Conservation (phyloP, 2,113 vertebrate genomes). For the Saccopteryx leptura region DNA sequence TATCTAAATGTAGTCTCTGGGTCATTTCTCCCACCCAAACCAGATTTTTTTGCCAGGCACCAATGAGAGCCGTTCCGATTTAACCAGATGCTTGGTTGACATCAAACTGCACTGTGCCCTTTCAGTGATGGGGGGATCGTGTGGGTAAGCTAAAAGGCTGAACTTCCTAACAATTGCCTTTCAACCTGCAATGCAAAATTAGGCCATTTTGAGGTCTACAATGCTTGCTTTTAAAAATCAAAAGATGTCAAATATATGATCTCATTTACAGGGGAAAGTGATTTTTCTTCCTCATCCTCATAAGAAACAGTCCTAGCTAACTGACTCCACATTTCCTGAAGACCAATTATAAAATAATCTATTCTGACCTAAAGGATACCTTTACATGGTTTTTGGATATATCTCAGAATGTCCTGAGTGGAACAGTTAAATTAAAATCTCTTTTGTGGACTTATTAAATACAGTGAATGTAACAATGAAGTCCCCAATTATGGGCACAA, state of each 20-base stretch:
- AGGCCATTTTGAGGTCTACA: not conserved
- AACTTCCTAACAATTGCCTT: not conserved
- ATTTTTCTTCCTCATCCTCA: not conserved
- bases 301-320: not conserved
- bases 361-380: not conserved
- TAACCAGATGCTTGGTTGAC: not conserved
- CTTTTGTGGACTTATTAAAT: not conserved
- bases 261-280: not conserved
- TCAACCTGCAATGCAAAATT: not conserved
- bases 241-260: conserved; percentile 28
- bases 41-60: not conserved
- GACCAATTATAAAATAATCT: not conserved
- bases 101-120: not conserved
- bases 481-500: not conserved
- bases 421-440: not conserved
- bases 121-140: not conserved
- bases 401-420: not conserved
- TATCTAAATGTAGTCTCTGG: not conserved
- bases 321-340: not conserved
- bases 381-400: not conserved
- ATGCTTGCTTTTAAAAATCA: not conserved
- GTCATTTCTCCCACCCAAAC: not conserved
- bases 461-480: not conserved
- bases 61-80: not conserved
- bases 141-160: not conserved